phyloP scores from a whole-genome alignment of 37 sponge, comb jelly and placozoan genomes.

The Corticium candelabrum region DNA sequence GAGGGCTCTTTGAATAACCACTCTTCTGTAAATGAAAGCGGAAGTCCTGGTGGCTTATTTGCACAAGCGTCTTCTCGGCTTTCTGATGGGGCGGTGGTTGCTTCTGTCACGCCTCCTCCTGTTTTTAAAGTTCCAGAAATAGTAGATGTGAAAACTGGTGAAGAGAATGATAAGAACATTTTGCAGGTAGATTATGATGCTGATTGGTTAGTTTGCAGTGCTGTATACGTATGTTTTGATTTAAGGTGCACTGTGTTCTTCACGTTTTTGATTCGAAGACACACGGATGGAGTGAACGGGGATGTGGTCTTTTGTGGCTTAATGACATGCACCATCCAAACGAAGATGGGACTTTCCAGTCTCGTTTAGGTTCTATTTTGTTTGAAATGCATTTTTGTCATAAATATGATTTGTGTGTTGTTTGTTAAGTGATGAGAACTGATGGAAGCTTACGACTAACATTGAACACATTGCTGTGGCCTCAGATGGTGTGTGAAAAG shows the following conservation, averaged over 20 bases:
- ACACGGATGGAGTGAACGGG: neutral
- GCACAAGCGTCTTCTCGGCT: no score
- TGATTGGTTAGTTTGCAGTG: no score
- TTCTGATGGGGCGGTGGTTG: no score
- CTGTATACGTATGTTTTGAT: no score
- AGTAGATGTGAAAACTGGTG: neutral
- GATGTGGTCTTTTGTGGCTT: neutral
- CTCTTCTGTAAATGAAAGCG: no score
- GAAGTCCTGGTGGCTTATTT: no score
- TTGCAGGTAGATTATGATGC: no score
- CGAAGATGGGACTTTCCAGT: neutral
- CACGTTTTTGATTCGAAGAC: neutral
- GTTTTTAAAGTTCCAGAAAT: no score
- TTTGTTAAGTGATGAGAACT: neutral
- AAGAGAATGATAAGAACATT: neutral
- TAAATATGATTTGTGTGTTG: neutral
- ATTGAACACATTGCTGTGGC: neutral
- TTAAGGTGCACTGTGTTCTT: neutral
- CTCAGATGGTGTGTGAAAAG: constrained; percentile 1
- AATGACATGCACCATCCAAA: no score
- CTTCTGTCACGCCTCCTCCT: no score
- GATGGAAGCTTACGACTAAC: neutral
- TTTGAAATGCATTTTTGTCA: no score
- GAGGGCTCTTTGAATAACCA: no score
- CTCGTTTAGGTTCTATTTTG: neutral